A percentile compares a stretch with the other conserved stretches of the same genome.
phyloP scores from a whole-genome alignment of 2,888 invertebrate genomes.

The Tipula confusa region DNA sequence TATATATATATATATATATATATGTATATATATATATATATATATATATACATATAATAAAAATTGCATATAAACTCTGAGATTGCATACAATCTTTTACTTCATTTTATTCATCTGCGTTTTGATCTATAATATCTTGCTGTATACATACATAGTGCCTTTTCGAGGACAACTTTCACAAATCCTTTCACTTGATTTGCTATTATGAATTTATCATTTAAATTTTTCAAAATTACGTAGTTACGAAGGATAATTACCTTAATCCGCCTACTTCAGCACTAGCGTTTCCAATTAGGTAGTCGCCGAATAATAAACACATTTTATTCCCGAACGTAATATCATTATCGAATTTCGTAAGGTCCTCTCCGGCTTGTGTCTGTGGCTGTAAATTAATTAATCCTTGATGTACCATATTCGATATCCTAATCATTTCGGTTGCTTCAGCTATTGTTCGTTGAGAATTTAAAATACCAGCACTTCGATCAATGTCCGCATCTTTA shows the following conservation, averaged over 20 bases:
- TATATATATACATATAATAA: not conserved
- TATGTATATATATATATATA: too few species aligned
- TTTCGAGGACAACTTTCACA: not conserved
- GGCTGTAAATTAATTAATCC: not conserved
- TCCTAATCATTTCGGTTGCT: not conserved
- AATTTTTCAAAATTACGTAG: not conserved
- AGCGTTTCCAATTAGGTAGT: not conserved
- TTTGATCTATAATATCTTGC: not conserved
- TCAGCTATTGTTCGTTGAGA: not conserved
- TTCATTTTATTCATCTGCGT: not conserved
- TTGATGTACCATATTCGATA: not conserved
- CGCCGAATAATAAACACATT: not conserved
- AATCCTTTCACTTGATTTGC: not conserved
- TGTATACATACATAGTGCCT: not conserved
- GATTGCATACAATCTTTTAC: too few species aligned
- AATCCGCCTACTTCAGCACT: not conserved
- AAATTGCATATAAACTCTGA: not conserved
- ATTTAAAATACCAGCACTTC: not conserved
- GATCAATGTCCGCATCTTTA: not conserved
- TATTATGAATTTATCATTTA: not conserved
- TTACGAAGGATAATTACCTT: not conserved
- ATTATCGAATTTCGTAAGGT: not conserved
- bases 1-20: not conserved
- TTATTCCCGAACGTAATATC: not conserved
- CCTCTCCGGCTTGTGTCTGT: not conserved